These are phyloP conservation scores for Sebastiscus albofasciatus DNA, from an alignment of 2,797 vertebrate genomes.

Conservation along the genomic window DNA sequence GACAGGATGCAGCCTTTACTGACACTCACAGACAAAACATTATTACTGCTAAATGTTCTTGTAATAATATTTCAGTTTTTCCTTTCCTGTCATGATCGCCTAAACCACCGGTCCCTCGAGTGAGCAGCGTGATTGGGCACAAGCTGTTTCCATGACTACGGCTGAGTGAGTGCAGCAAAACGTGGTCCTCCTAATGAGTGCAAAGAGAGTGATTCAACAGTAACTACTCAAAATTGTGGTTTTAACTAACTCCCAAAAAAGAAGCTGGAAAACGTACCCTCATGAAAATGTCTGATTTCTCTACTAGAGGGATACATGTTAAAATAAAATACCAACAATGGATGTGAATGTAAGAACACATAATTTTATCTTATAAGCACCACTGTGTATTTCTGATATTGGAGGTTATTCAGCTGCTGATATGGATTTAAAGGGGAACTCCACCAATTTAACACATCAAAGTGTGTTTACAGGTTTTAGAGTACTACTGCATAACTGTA, in stretches of 20 bases:
- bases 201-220: conserved; percentile 3
- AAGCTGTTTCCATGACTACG: conserved; percentile 69
- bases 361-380: not conserved
- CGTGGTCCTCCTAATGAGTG: not conserved
- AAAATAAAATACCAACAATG: not conserved
- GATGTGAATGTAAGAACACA: not conserved
- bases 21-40: not conserved
- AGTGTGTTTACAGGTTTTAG: not conserved
- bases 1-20: not conserved
- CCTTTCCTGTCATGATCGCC: not conserved
- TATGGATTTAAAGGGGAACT: not conserved
- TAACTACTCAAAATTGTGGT: not conserved
- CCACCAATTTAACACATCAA: not conserved
- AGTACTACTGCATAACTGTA: too few species aligned
- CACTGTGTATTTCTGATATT: not conserved
- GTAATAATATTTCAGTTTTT: not conserved
- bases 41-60: not conserved
- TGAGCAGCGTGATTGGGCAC: conserved; percentile 27
- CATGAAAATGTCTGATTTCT: not conserved
- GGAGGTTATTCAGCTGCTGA: not conserved
- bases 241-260: not conserved
- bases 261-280: not conserved
- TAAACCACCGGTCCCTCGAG: conserved; percentile 15
- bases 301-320: not conserved
- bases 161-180: conserved; percentile 8